Conservation (phyloP, 2,888 invertebrate genomes). For the Silvanus unidentatus region DNA sequence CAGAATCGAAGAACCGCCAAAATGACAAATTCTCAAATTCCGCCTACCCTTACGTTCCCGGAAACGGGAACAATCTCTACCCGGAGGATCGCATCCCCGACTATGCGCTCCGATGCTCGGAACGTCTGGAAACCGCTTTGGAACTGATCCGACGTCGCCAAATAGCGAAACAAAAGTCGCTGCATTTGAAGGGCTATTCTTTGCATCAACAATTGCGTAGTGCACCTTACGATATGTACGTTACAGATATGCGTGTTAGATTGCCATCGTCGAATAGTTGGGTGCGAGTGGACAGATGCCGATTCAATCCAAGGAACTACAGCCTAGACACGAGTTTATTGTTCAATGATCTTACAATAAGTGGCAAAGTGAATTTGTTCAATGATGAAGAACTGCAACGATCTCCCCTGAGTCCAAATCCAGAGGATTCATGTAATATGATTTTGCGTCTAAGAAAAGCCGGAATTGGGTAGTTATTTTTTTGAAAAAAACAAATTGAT, state of each 20-base stretch:
- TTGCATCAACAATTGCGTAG: constrained; percentile 58
- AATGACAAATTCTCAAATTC: constrained; percentile 43
- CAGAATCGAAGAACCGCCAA: constrained; percentile 23
- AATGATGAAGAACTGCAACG: constrained; percentile 46
- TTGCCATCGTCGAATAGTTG: constrained; percentile 61
- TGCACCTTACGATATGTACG: constrained; percentile 63
- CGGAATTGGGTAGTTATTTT: constrained; percentile 57
- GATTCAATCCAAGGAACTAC: constrained; percentile 67
- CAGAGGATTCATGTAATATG: constrained; percentile 63
- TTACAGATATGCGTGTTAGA: constrained; percentile 63
- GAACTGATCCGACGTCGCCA: constrained; percentile 58
- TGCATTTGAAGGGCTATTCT: constrained; percentile 60
- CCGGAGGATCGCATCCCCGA: constrained; percentile 34
- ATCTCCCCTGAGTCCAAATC: constrained; percentile 38
- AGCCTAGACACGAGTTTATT: constrained; percentile 70
- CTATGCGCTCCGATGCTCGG: constrained; percentile 51
- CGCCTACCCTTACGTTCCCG: constrained; percentile 37
- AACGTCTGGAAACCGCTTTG: constrained; percentile 60
- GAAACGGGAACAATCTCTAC: constrained; percentile 29
- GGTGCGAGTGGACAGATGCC: constrained; percentile 67
- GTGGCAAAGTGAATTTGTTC: constrained; percentile 64
- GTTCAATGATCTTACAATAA: constrained; percentile 74
- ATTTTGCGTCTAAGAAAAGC: constrained; percentile 69
- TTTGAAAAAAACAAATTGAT: background rate
- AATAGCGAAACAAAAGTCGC: constrained; percentile 47